These are phyloP conservation scores for Amazona vittata DNA, from an alignment of 2,113 vertebrate species.

Conservation along the genomic window DNA sequence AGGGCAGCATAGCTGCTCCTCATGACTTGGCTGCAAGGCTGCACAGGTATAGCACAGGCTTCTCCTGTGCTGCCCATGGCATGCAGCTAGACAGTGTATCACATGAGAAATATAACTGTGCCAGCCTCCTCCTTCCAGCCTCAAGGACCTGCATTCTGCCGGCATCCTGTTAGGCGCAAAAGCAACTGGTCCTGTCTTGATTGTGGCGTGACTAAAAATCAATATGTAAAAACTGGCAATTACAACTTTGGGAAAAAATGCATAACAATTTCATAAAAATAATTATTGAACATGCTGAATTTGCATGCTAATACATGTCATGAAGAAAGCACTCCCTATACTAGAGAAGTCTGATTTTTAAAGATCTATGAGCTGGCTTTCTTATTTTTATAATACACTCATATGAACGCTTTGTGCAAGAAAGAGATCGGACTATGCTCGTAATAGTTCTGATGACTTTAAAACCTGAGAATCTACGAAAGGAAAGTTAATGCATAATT, in stretches of 20 bases:
- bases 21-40: not conserved
- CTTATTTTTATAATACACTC: not conserved
- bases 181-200: not conserved
- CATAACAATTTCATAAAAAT: not conserved
- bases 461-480: not conserved
- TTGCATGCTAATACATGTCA: not conserved
- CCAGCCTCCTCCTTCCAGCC: not conserved
- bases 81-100: not conserved
- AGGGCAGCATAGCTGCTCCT: not conserved
- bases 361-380: not conserved
- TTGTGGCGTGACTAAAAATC: not conserved
- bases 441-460: not conserved
- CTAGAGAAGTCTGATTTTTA: not conserved
- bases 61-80: accelerated
- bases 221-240: not conserved
- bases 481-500: not conserved
- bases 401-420: not conserved
- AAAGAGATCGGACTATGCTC: not conserved
- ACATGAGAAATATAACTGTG: accelerated
- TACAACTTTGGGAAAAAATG: not conserved
- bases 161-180: not conserved
- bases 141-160: not conserved
- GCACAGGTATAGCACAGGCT: accelerated
- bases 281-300: not conserved
- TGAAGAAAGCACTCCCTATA: not conserved